phyloP scores from a whole-genome alignment of 2,113 vertebrate species.

The Platysteira castanea region DNA sequence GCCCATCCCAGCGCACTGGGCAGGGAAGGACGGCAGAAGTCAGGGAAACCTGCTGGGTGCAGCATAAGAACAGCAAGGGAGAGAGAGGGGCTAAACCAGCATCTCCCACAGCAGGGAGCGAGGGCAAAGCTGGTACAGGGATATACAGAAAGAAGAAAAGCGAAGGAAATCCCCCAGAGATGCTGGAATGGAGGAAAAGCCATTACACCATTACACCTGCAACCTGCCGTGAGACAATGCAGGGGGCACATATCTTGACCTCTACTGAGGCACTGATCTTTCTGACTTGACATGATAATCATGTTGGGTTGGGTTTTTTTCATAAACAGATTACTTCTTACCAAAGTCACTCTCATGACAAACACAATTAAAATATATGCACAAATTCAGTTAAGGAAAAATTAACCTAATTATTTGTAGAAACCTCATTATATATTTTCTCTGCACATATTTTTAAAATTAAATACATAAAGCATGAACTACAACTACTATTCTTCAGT shows the following conservation, averaged over 20 bases:
- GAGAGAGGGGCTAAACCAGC: not conserved
- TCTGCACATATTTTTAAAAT: not conserved
- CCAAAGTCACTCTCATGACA: not conserved
- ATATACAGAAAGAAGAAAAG: not conserved
- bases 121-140: not conserved
- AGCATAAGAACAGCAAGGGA: fast-evolving
- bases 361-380: not conserved
- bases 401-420: not conserved
- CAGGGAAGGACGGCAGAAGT: not conserved
- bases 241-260: not conserved
- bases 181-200: too few relatives aligned
- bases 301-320: fast-evolving
- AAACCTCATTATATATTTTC: not conserved
- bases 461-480: not conserved
- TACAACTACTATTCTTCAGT: not conserved
- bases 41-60: fast-evolving
- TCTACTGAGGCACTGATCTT: not conserved
- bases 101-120: fast-evolving
- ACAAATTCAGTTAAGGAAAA: not conserved
- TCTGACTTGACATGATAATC: not conserved
- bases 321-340: not conserved
- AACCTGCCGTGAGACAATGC: not conserved
- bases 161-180: fast-evolving
- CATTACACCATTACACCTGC: not conserved
- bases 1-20: not conserved